phyloP scores from a whole-genome alignment of 1,140 invertebrate species.

The Planococcus citri region DNA sequence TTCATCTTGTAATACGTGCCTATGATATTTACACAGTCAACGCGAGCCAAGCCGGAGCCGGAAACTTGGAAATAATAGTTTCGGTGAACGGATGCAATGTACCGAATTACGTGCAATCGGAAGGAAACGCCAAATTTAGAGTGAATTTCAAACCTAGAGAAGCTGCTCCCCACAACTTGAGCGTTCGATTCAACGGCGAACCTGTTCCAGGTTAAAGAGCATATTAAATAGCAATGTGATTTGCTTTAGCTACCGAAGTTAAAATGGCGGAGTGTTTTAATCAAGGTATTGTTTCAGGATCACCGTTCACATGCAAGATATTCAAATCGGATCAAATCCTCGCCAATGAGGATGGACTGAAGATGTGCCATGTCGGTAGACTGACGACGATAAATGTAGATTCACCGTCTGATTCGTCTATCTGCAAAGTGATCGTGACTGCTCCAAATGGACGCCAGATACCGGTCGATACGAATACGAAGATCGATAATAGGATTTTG shows the following conservation, averaged over 20 bases:
- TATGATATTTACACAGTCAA: slow-evolving; percentile 60
- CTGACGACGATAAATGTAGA: slow-evolving; percentile 47
- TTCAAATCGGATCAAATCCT: slow-evolving; percentile 45
- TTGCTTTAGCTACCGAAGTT: neutral
- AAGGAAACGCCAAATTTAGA: slow-evolving; percentile 87
- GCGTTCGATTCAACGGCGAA: slow-evolving; percentile 92
- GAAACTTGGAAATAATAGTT: slow-evolving; percentile 95
- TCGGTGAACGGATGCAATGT: slow-evolving; percentile 95
- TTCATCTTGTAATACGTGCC: neutral
- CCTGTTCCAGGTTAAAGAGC: slow-evolving; percentile 75
- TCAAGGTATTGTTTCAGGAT: slow-evolving; percentile 46
- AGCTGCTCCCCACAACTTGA: slow-evolving; percentile 72
- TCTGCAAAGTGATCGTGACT: slow-evolving; percentile 53
- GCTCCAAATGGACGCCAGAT: slow-evolving; percentile 65
- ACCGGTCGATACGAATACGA: slow-evolving; percentile 46
- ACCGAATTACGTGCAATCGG: slow-evolving; percentile 94
- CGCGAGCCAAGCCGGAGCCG: slow-evolving; percentile 71
- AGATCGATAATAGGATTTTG: slow-evolving; percentile 46
- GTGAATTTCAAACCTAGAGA: slow-evolving; percentile 96
- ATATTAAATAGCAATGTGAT: too few species aligned
- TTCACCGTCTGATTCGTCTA: slow-evolving; percentile 31
- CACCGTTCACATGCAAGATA: slow-evolving; percentile 76
- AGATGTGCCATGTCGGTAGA: slow-evolving; percentile 46
- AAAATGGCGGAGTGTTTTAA: neutral
- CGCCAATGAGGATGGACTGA: slow-evolving; percentile 45